Base-by-base conservation (phyloP, 1,140 invertebrate genomes). In the Pissodes strobi region DNA sequence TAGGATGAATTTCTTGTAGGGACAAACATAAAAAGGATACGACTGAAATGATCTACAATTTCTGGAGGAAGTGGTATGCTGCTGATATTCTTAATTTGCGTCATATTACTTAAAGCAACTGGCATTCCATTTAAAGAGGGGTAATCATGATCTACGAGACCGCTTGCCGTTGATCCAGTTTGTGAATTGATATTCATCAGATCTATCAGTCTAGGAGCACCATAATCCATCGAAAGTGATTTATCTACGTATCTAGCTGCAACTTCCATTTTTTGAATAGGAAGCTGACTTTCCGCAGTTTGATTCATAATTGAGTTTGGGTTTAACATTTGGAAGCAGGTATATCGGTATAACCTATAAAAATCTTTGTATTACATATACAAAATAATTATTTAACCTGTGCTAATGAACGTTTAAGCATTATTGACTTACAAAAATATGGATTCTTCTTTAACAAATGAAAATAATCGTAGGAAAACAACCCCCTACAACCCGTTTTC, bases 21-120 rank as follows among this genome's bases (percentile, higher is more conserved):
- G n/a, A n/a, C 12, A 39, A 3, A 39, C 4, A 39, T 17, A 39
- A 67, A 85, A 88, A 90, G 86, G 88, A 89, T 92, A 94, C 92
- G 91, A 69, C 88, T 87, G 84, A 96, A 95, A 77, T 97, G 92
- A 80, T 97, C 93, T 78, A 95, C 86, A 61, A 98, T 88, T 83
- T 96, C 94, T 12, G 90, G 87, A 13, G 95, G 95, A 18, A 98
- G 82, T 52, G 93, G 91, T 37, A 95, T 87, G 82, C 91, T 93
- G 71, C 88, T 91, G 2, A 91, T 79, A 56, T 87, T 88, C 73
- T 88, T 88, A 69, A 97, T 82, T 77, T 95, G 92, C 66, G 90
- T 88, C 69, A 91, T 82, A 71, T 84, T 85, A 64, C 85, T 82
- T 72, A 89, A 81, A 57, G 85, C 86, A 25, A 86, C 73, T 25